phyloP scores from a whole-genome alignment of 35 echinoderm and acorn worm genomes.

The Lytechinus variegatus region DNA sequence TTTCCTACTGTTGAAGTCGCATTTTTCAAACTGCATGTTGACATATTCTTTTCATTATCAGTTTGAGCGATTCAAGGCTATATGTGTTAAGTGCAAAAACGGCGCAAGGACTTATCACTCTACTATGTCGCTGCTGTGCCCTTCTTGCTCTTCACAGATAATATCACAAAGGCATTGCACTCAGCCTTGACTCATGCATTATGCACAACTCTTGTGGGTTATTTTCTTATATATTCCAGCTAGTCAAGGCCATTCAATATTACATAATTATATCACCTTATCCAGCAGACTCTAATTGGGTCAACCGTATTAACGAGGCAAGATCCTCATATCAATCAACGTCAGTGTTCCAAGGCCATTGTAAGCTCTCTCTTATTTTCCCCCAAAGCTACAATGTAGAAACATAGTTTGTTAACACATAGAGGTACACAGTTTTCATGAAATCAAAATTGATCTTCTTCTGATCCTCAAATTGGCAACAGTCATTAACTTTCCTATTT shows the following conservation, averaged over 20 bases:
- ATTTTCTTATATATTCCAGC: not conserved
- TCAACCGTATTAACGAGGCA: not conserved
- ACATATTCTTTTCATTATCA: no score
- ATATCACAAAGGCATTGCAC: not conserved
- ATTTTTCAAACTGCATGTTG: no score
- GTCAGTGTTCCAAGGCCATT: not conserved
- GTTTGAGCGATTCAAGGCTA: no score
- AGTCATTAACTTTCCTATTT: no score
- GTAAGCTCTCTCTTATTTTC: not conserved
- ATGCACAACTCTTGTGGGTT: not conserved
- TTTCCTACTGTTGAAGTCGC: no score
- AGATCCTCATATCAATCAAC: slow-evolving; percentile 19
- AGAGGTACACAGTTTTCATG: no score
- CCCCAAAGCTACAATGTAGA: not conserved
- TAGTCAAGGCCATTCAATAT: not conserved
- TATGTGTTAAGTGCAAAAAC: not conserved
- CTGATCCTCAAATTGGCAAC: no score
- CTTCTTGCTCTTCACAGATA: not conserved
- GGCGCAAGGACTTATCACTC: not conserved
- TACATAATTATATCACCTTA: not conserved
- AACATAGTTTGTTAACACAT: not conserved
- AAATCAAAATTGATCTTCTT: no score
- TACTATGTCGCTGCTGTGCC: not conserved
- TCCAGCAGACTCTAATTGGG: not conserved
- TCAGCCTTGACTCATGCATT: not conserved